Base-by-base conservation (phyloP, 2,888 invertebrate genomes). In the Thumatha senex region DNA sequence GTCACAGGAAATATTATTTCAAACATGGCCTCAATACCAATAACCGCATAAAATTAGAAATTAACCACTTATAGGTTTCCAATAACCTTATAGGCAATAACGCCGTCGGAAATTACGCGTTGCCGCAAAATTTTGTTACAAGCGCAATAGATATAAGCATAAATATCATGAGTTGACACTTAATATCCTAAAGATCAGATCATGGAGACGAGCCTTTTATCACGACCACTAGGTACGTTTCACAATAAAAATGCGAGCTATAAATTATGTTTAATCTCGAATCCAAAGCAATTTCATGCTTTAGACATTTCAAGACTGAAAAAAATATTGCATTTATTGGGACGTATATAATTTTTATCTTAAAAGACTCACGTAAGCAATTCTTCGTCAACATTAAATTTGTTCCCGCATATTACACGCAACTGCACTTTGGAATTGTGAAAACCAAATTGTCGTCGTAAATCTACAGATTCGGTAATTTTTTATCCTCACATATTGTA, bases 1-100 rank as follows among this genome's bases (percentile, higher is more conserved):
- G 2, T 24, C 18, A 2, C 18, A 24, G 18, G 18, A 24, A 24
- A 24, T 24, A 24, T 24, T 24, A n/a, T n/a, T n/a, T n/a, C n/a
- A 4, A 24, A 24, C 18, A 24, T 40, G 45, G 39, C 41, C 4
- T 11, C 40, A 60, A 48, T 36, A 44, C 24, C 47, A 14, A 38
- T 46, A 47, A 51, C 35, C 35, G 40, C 40, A 44, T 53, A 51
- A 29, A 56, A 61, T 35, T 35, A 34, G 14, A 46, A 56, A 56
- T 40, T 50, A 50, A 61, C 51, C 42, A 38, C 42, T 31, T 31
- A 29, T 42, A 40, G 48, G 35, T 44, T 58, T 50, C 48, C 51
- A 52, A 48, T 48, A 48, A 45, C 44, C 38, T 14, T 41, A 24
- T 34, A 33, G 24, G 45, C 24, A 31, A 36, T 14, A 38, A 12